Percentiles rank a stretch among this genome's conserved stretches.
These are phyloP conservation scores for Vannuccia rotundouncinata DNA, from an alignment of 2,888 invertebrate species.

Conservation along the genomic window DNA sequence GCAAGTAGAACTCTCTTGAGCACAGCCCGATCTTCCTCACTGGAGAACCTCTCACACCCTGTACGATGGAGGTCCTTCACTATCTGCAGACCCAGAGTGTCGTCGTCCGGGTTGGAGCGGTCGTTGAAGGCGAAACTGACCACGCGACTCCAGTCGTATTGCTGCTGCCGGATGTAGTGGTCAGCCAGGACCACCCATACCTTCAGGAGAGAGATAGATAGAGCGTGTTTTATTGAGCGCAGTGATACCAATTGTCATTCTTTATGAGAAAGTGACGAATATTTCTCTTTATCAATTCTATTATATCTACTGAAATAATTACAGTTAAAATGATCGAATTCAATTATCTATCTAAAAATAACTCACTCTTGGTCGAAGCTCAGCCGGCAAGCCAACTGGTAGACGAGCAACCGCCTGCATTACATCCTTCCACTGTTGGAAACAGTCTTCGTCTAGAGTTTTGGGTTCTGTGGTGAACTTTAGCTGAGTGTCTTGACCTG, in stretches of 20 bases:
- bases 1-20: constrained; percentile 84
- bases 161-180: constrained; percentile 69
- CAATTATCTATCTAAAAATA: too few species aligned
- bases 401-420: constrained; percentile 92
- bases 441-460: constrained; percentile 65
- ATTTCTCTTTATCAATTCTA: too few species aligned
- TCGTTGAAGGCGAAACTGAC: constrained; percentile 81
- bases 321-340: too few species aligned
- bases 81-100: constrained; percentile 88
- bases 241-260: too few species aligned
- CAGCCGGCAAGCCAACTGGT: constrained; percentile 86
- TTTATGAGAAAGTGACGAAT: too few species aligned
- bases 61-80: constrained; percentile 96
- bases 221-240: too few species aligned
- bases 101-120: constrained; percentile 84
- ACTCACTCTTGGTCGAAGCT: constrained; percentile 75
- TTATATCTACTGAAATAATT: too few species aligned
- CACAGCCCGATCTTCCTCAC: constrained; percentile 84
- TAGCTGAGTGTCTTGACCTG: constrained; percentile 66
- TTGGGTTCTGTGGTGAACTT: constrained; percentile 66
- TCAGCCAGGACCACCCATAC: constrained; percentile 88
- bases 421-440: constrained; percentile 85
- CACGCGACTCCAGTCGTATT: constrained; percentile 78
- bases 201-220: constrained; percentile 58
- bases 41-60: constrained; percentile 87